phyloP scores from a whole-genome alignment of 2,888 invertebrate species.

The Timema cristinae region DNA sequence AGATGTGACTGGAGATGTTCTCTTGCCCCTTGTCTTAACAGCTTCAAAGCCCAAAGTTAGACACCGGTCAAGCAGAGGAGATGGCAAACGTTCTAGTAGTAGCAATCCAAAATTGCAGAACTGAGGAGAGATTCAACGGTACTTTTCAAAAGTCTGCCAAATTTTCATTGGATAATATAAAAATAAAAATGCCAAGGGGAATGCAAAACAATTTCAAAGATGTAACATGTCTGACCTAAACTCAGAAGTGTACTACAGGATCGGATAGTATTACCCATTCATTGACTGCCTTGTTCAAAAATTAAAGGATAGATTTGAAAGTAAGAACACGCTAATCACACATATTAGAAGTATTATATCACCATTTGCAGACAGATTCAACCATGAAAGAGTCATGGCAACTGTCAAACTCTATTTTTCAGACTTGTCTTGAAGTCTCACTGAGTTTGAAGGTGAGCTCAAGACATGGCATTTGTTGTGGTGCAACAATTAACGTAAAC shows the following conservation, averaged over 20 bases:
- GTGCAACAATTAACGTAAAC: constrained; percentile 6
- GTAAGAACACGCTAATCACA: neutral
- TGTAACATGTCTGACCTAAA: constrained; percentile 5
- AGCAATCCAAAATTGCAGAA: constrained; percentile 1
- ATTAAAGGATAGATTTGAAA: constrained; percentile 10
- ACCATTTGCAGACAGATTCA: neutral
- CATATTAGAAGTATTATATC: constrained; percentile 4
- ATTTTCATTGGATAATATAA: constrained; percentile 8
- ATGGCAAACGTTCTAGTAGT: neutral
- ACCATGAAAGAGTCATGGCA: neutral
- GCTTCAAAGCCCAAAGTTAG: constrained; percentile 9
- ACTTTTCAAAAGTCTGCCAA: neutral
- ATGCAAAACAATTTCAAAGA: too few species aligned
- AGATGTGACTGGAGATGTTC: constrained; percentile 7
- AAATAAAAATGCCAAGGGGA: constrained; percentile 4
- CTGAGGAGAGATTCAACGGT: neutral
- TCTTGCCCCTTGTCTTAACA: neutral
- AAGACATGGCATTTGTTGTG: constrained; percentile 6
- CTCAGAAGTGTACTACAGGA: constrained; percentile 3
- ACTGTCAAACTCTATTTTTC: constrained; percentile 5
- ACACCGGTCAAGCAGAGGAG: constrained; percentile 2
- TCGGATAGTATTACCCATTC: too few species aligned
- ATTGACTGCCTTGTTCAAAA: too few species aligned
- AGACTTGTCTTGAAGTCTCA: constrained; percentile 11
- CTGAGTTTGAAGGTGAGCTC: too few species aligned